phyloP scores from a whole-genome alignment of 2,797 vertebrate species.

The Margarornis squamiger region DNA sequence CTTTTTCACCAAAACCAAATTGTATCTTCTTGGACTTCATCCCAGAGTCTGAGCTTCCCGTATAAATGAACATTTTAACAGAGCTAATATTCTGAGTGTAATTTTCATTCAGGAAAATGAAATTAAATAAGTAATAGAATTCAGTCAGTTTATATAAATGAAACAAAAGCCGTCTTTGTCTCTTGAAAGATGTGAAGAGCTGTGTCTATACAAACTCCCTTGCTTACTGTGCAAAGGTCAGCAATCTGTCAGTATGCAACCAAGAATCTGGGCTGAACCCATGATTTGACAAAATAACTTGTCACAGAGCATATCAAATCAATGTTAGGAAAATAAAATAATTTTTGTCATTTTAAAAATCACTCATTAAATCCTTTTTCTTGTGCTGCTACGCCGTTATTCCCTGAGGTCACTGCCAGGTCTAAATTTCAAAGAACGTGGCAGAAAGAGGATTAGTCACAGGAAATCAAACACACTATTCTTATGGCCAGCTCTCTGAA shows the following conservation, averaged over 20 bases:
- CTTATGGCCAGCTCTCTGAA: background rate
- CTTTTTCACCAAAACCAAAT: background rate
- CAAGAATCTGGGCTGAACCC: background rate
- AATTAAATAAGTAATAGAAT: background rate
- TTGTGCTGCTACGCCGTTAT: background rate
- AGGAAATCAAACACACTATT: background rate
- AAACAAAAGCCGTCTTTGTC: background rate
- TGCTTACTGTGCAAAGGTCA: background rate
- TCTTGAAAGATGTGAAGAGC: background rate
- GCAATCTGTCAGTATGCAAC: background rate
- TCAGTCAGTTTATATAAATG: background rate
- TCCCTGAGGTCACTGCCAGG: background rate
- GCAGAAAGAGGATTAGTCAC: background rate
- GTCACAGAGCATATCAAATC: background rate
- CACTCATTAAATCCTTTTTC: background rate
- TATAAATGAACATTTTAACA: background rate
- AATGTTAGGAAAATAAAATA: background rate
- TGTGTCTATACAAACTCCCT: background rate
- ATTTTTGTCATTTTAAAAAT: background rate
- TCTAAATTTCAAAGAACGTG: background rate
- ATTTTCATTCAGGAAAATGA: background rate
- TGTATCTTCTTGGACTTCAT: background rate
- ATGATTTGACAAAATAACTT: background rate
- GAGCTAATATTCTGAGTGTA: background rate
- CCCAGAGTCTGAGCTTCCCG: background rate